These are phyloP conservation scores for Orchestia grillus DNA, from an alignment of 1,140 invertebrate species.

Conservation along the genomic window DNA sequence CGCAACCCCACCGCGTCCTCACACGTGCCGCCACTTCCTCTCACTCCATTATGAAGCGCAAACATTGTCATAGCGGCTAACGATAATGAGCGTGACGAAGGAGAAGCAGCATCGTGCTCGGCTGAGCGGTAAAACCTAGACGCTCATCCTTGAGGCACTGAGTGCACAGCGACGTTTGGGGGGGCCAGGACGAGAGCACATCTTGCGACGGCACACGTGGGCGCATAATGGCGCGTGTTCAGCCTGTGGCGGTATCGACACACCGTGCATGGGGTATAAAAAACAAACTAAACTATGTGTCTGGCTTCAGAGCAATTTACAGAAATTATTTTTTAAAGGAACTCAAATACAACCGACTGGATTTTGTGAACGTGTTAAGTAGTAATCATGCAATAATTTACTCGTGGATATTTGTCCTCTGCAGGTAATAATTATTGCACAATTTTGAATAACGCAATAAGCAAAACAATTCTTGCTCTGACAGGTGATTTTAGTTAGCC, in stretches of 20 bases:
- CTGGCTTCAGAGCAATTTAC: not conserved
- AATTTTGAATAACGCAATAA: too few relatives aligned
- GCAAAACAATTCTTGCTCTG: too few relatives aligned
- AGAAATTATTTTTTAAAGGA: not conserved
- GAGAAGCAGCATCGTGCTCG: not conserved
- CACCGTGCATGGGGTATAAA: not conserved
- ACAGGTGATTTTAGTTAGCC: too few relatives aligned
- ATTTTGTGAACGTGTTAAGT: not conserved
- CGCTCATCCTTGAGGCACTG: not conserved
- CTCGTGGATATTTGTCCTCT: too few relatives aligned
- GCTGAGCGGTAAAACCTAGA: not conserved
- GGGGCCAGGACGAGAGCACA: not conserved
- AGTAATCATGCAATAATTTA: not conserved
- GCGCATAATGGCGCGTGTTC: not conserved
- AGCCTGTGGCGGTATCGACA: not conserved
- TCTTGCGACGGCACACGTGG: not conserved
- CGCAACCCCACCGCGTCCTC: not conserved
- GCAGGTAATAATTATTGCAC: too few relatives aligned
- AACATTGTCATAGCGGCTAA: not conserved
- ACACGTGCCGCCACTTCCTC: not conserved
- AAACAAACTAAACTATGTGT: not conserved
- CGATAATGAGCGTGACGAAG: not conserved
- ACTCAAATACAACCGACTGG: not conserved
- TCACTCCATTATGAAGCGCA: not conserved
- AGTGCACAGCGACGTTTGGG: not conserved